A percentile compares a stretch with the other conserved stretches of the same genome.
Evolutionary conservation across 53 echinoderm and acorn worm genomes (phyloP).

Genomic region (Henricia sp.): DNA sequence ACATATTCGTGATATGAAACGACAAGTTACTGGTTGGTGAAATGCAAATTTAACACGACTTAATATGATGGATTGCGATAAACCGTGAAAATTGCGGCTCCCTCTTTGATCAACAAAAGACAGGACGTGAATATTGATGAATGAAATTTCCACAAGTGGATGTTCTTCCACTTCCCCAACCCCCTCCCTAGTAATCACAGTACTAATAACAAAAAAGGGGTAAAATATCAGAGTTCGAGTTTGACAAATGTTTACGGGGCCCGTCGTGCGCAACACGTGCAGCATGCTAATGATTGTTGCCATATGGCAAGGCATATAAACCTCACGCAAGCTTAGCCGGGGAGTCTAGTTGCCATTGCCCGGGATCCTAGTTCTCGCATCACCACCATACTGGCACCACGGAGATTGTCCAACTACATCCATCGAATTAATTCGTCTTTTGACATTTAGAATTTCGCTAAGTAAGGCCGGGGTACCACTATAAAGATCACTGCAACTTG

Average conservation of each 20-base stretch:
- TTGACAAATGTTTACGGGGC: constrained; percentile 50
- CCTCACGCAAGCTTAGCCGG: neutral
- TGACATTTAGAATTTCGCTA: constrained; percentile 26
- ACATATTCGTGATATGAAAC: no score
- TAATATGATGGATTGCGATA: constrained; percentile 26
- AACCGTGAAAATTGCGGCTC: constrained; percentile 9
- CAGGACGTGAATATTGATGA: constrained; percentile 48
- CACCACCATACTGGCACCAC: neutral
- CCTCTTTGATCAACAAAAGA: neutral
- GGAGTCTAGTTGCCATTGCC: neutral
- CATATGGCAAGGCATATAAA: neutral
- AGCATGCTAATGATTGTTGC: constrained; percentile 26
- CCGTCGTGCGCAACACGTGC: neutral
- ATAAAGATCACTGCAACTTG: no score
- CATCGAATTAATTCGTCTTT: constrained; percentile 43
- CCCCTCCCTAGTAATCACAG: neutral
- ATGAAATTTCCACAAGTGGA: neutral
- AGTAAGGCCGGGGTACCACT: neutral
- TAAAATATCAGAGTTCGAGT: constrained; percentile 29
- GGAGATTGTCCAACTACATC: neutral
- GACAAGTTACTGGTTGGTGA: constrained; percentile 4
- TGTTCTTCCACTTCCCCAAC: neutral
- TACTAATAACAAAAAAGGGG: constrained; percentile 33
- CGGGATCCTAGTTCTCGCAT: neutral
- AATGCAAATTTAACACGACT: constrained; percentile 13